Base-by-base conservation (phyloP, 37 sponge, comb jelly and placozoan genomes). In the Hormiphora californensis region DNA sequence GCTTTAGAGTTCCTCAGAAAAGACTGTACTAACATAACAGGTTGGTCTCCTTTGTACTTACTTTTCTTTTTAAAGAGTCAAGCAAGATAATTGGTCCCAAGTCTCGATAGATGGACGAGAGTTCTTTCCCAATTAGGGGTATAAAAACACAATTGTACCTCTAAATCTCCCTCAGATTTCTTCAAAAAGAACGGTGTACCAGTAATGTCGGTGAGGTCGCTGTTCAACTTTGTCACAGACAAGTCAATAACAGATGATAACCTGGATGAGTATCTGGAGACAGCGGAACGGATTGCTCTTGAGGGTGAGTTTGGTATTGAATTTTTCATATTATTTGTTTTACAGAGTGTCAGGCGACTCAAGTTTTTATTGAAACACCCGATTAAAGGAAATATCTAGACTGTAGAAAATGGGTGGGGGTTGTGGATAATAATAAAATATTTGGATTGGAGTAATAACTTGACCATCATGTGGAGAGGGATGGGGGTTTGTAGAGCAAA, bases 221-320 rank as follows among this genome's bases (percentile, higher is more conserved):
- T 98, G 55, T 98, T 98, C 87, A 92, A 93, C 54, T 95, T 98
- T 87, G 90, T 98, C 0, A 98, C 95, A 28, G 95, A 98, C 54
- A 43, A 88, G 40, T 88, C 91, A 31, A 91, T 98, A 25, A 91
- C 63, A 25, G 94, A 93, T 32, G 91, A 90, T 0, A 93, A 95
- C 37, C 86, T 98, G 0, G 95, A 93, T 0, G 89, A 91, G 39
- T 98, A 95, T 54, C 54, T 98, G 46, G 92, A 93, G 22, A 78
- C 59, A 37, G 93, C 89, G 0, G 89, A 91, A 85, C 63, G 90
- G 39, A 88, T 54, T 31, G 89, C 93, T 49, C 32, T 54, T 1
- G 35, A 54, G 0, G 87, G 90, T 37, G 23, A 37, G 54, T 40
- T 25, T 4, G 15, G 9, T 49, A 49, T 15, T 49, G 15, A 17